Conservation (phyloP, 2,113 vertebrate species). For the Dasyornis broadbenti region DNA sequence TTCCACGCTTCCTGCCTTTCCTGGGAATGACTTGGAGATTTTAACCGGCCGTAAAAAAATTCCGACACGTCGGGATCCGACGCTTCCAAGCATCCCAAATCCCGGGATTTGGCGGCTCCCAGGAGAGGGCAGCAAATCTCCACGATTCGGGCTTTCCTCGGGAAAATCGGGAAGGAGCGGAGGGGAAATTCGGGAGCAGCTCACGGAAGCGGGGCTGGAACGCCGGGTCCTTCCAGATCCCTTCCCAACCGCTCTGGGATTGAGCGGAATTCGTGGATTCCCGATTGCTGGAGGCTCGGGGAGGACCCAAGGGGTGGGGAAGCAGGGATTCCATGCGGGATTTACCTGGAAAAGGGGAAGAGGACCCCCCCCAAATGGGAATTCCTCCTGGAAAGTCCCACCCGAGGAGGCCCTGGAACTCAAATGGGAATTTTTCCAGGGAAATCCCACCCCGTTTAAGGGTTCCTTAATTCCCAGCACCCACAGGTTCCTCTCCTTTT, state of each 20-base stretch:
- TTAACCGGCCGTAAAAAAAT: neutral
- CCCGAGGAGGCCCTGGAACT: neutral
- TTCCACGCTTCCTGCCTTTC: neutral
- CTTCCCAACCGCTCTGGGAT: neutral
- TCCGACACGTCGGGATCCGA: rapidly evolving
- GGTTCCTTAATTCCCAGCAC: neutral
- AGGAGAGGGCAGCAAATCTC: constrained; percentile 53
- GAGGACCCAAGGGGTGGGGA: too few species aligned
- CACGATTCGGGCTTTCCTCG: neutral
- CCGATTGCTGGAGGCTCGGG: neutral
- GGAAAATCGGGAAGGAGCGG: neutral
- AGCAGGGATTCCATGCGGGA: neutral
- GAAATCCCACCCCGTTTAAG: neutral
- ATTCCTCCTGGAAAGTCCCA: neutral
- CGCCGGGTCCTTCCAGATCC: neutral
- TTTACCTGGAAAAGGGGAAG: neutral
- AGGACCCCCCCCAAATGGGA: neutral
- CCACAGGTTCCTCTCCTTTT: neutral
- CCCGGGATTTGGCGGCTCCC: neutral
- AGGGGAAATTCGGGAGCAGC: neutral
- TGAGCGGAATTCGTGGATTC: neutral
- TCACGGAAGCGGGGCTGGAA: neutral
- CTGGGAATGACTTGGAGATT: neutral
- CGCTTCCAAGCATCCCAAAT: neutral
- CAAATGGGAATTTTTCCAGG: neutral